These are phyloP conservation scores for Diachasma alloeum DNA, from an alignment of 1,140 invertebrate species.

Conservation along the genomic window DNA sequence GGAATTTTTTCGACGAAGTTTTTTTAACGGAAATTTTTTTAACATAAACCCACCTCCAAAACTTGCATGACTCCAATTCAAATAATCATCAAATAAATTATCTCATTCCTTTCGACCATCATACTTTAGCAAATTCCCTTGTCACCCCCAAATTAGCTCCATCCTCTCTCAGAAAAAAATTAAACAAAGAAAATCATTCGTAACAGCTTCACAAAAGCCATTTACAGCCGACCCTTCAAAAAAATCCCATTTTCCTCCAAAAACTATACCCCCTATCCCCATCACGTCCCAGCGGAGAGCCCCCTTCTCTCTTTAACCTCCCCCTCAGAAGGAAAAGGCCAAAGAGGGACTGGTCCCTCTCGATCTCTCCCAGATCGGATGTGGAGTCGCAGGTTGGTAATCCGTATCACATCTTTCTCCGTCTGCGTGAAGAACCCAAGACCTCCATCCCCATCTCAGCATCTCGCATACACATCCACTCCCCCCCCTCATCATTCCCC, in stretches of 20 bases:
- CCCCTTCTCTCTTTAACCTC: background rate
- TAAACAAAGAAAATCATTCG: too few species aligned
- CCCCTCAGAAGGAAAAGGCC: background rate
- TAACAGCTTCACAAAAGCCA: too few species aligned
- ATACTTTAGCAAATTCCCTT: too few species aligned
- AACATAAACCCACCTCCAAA: too few species aligned
- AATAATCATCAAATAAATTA: too few species aligned
- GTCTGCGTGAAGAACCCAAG: conserved; percentile 34
- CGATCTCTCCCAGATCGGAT: conserved; percentile 1
- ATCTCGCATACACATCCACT: conserved; percentile 42
- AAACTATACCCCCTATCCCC: background rate
- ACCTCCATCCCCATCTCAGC: conserved; percentile 10
- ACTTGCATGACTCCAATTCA: too few species aligned
- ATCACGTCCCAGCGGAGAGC: background rate
- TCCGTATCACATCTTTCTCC: conserved; percentile 38
- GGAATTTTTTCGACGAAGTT: too few species aligned
- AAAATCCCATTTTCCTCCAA: background rate
- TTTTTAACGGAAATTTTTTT: too few species aligned
- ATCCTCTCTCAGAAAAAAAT: too few species aligned
- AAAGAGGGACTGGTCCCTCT: conserved; percentile 5
- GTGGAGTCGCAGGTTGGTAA: conserved; percentile 25
- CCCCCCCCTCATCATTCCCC: conserved; percentile 21
- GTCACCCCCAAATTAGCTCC: too few species aligned
- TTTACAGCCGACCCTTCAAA: too few species aligned
- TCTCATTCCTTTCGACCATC: too few species aligned